Evolutionary conservation across 2,797 vertebrate species (phyloP).

Genomic region (Rhodeus uyekii): DNA sequence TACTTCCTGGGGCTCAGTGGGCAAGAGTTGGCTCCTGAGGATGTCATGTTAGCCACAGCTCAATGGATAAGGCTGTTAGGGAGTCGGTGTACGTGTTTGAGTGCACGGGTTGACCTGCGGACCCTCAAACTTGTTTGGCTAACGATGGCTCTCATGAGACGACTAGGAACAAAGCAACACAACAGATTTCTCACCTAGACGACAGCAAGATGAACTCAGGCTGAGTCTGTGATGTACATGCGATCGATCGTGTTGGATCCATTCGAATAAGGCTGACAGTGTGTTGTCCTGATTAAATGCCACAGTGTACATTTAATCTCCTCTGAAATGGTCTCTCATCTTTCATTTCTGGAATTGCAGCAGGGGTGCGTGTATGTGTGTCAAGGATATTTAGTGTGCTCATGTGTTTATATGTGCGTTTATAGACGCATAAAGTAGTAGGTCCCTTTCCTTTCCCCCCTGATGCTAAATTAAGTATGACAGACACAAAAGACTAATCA

Average conservation of each 20-base stretch:
- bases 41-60: conserved; percentile 77
- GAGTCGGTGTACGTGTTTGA: conserved; percentile 51
- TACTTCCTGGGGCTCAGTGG: conserved; percentile 56
- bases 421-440: conserved; percentile 65
- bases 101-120: conserved; percentile 18
- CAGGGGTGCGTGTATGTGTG: conserved; percentile 12
- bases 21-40: conserved; percentile 70
- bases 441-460: conserved; percentile 36
- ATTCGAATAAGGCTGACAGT: conserved; percentile 49
- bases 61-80: conserved; percentile 68
- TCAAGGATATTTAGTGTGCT: conserved; percentile 40
- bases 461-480: conserved; percentile 88
- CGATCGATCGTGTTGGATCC: conserved; percentile 41
- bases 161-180: conserved; percentile 1
- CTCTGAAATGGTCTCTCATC: conserved; percentile 58
- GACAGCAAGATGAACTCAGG: conserved; percentile 40
- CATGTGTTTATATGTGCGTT: conserved; percentile 35
- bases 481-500: conserved; percentile 91
- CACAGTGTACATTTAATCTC: conserved; percentile 51
- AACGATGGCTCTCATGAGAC: conserved; percentile 5
- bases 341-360: conserved; percentile 54
- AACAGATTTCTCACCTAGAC: conserved; percentile 33
- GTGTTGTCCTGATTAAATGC: conserved; percentile 42
- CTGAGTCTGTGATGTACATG: conserved; percentile 38
- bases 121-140: conserved; percentile 24